Evolutionary conservation across 2,113 vertebrate genomes (phyloP), one percentile per base, ranked within the genome.

Genomic region (Camarhynchus parvulus): DNA sequence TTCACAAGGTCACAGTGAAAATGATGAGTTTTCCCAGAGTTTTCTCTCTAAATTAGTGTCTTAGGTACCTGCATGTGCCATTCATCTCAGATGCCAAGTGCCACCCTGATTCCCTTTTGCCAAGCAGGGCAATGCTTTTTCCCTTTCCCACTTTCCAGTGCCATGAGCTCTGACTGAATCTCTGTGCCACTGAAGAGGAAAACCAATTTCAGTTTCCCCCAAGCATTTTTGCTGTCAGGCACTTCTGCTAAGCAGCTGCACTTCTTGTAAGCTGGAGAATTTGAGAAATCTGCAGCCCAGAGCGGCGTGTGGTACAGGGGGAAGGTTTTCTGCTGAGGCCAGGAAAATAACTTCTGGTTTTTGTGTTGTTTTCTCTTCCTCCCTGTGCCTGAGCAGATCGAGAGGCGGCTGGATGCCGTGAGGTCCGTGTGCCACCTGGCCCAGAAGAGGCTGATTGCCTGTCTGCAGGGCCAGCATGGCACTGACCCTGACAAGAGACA

Each of bases 401-500:
- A 99, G 93, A 98, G 99, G 39, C 98, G 99, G 27, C 98, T 99
- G 96, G 99, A 99, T 96, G 79, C 97, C 6, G 99, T 99, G 95
- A 98, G 99, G 8, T 98, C 98, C 5, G 98, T 99, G 91, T 99
- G 99, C 86, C 99, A 99, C 96, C 99, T 99, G 90, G 98, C 99
- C 10, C 99, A 99, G 97, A 99, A 99, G 97, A 98, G 98, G 75
- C 98, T 99, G 83, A 96, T 98, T 14, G 97, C 98, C 0, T 99
- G 99, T 94, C 98, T 99, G 67, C 99, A 99, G 96, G 99, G 99
- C 82, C 99, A 99, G 95, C 98, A 99, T 39, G 99, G 99, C n/a
- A 99, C 98, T 0, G 99, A 99, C 5, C 96, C 98, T 0, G 99
- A 99, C 64, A 99, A 99, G 97, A 99, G 99, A 98, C 99, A 99